Evolutionary conservation across 2,113 vertebrate species (phyloP).

Genomic region (Gavialis gangeticus): DNA sequence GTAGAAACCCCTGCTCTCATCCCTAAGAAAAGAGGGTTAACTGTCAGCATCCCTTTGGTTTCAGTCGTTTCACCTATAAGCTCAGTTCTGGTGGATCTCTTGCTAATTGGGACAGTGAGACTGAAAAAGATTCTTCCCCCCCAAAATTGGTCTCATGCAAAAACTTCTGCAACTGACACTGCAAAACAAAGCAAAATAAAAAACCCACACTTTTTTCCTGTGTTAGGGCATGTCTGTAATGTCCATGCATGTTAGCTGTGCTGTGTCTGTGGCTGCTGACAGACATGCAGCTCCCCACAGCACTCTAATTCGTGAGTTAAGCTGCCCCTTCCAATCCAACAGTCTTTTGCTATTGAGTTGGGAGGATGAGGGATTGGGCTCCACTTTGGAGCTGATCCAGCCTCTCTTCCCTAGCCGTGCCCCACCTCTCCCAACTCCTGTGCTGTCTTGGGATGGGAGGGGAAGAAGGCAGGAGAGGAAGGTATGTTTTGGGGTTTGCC

Average conservation of each 20-base stretch:
- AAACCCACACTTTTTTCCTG: background rate
- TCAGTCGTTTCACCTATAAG: background rate
- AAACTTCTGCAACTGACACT: background rate
- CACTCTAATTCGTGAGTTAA: too few relatives aligned
- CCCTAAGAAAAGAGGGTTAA: background rate
- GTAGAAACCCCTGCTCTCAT: background rate
- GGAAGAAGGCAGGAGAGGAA: too few relatives aligned
- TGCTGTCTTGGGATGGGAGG: too few relatives aligned
- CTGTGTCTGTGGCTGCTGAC: background rate
- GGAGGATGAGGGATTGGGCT: too few relatives aligned
- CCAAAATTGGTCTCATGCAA: background rate
- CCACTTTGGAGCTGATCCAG: too few relatives aligned
- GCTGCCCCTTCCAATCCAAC: too few relatives aligned
- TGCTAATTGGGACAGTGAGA: background rate
- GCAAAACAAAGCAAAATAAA: accelerated
- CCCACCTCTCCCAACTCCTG: too few relatives aligned
- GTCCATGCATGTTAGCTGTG: background rate
- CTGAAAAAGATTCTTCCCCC: background rate
- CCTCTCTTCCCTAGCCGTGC: too few relatives aligned
- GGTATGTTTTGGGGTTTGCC: too few relatives aligned
- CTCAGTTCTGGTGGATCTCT: background rate
- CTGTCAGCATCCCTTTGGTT: background rate
- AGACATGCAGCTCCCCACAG: too few relatives aligned
- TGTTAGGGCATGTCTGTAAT: background rate
- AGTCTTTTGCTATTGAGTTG: too few relatives aligned